phyloP scores from a whole-genome alignment of 2,113 vertebrate species.

The Pitta sordida region DNA sequence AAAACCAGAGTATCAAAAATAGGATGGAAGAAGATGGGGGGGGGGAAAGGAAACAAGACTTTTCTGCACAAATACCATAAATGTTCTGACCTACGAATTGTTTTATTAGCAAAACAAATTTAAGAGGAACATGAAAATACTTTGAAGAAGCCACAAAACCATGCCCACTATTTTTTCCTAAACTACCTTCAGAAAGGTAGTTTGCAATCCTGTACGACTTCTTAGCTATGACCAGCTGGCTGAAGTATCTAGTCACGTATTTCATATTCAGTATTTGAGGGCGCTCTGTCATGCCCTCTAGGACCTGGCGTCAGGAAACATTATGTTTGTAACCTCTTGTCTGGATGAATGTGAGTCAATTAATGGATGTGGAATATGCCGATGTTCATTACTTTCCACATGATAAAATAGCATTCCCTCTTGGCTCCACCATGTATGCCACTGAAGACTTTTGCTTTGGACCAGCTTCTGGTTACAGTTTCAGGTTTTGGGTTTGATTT shows the following conservation, averaged over 20 bases:
- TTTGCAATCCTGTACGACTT: background rate
- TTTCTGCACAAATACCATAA: background rate
- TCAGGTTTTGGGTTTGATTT: background rate
- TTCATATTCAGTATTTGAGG: background rate
- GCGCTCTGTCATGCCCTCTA: background rate
- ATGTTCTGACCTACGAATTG: background rate
- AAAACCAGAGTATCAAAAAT: background rate
- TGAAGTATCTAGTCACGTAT: background rate
- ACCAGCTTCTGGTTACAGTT: background rate
- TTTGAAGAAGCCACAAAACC: background rate
- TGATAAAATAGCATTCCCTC: background rate
- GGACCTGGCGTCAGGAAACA: background rate
- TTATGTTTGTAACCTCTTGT: background rate
- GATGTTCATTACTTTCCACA: background rate
- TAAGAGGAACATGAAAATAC: background rate
- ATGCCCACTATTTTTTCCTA: background rate
- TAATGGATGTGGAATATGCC: background rate
- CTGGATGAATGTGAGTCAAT: background rate
- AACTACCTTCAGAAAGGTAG: background rate
- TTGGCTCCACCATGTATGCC: background rate
- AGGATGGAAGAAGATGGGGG: background rate
- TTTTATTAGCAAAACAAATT: background rate
- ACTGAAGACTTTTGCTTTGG: background rate
- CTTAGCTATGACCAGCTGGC: background rate
- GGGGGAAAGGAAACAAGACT: background rate